Evolutionary conservation across 2,113 vertebrate genomes (phyloP), one percentile per base, ranked within the genome.

Genomic region (Proterorhinus semilunaris): DNA sequence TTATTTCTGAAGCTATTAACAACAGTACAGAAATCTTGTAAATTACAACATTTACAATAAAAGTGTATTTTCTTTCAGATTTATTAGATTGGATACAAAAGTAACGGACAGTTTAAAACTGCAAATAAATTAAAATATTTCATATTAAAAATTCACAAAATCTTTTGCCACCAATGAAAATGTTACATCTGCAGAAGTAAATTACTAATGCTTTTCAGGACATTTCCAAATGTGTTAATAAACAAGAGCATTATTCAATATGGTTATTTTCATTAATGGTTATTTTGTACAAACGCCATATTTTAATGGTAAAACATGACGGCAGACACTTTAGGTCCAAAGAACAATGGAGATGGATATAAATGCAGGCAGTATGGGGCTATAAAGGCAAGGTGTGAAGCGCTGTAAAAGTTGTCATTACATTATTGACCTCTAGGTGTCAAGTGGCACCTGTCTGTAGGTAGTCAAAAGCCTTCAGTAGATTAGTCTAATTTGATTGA

Each of bases 71-170:
- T 72, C 80, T 74, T 81, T 15, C 75, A 81, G 82, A 54, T 90
- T 87, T 89, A 90, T 89, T 89, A 86, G 76, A 86, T 72, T 74
- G 79, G 62, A 83, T 87, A 77, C 69, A 83, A 81, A 84, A 81
- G 27, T 80, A 55, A 36, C 74, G 46, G 59, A 80, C 85, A 86
- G 82, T 83, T 65, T 48, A 17, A 79, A 83, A 81, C 70, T 74
- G 79, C 76, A 86, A 90, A 90, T 90, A 88, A 90, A 86, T 90
- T 87, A 90, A 84, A 86, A 79, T 71, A 83, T 63, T 58, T 80
- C 71, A 81, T 66, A 72, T 75, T 88, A 52, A 81, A 62, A 82
- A 75, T 74, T 74, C 68, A 82, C 69, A 79, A 78, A 50, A 69
- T 68, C 71, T 43, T 65, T 42, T 57, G 57, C 46, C 66, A 62